These are phyloP conservation scores for Plectropomus leopardus DNA, from an alignment of 2,113 vertebrate species.

Conservation along the genomic window DNA sequence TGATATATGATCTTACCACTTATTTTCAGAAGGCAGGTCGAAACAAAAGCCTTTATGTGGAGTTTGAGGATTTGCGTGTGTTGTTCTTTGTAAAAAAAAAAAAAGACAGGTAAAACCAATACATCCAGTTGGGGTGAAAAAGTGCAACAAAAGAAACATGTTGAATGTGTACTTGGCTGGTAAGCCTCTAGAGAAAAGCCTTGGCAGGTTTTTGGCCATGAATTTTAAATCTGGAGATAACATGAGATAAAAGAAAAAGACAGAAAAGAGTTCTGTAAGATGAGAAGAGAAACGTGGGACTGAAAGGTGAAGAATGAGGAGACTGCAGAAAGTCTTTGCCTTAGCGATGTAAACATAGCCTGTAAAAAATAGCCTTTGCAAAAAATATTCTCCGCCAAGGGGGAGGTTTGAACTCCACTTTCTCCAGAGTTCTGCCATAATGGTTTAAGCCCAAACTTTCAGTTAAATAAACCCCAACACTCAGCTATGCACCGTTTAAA, in stretches of 20 bases:
- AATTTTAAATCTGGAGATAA: constrained; percentile 5
- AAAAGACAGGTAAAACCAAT: constrained; percentile 4
- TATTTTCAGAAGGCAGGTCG: constrained; percentile 30
- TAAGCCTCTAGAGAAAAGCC: not conserved
- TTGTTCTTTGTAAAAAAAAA: constrained; percentile 19
- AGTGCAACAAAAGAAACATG: constrained; percentile 27
- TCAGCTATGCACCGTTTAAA: constrained; percentile 78
- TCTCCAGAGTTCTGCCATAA: constrained; percentile 51
- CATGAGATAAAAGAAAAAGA: not conserved
- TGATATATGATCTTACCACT: constrained; percentile 49
- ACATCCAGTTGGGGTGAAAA: constrained; percentile 6
- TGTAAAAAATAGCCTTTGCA: not conserved
- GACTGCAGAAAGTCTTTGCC: not conserved
- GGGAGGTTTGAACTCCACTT: constrained; percentile 30
- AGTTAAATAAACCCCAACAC: constrained; percentile 77
- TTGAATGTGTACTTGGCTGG: constrained; percentile 21
- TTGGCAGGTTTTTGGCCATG: not conserved
- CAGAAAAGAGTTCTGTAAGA: not conserved
- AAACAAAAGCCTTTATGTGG: constrained; percentile 38
- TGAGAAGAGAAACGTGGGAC: not conserved
- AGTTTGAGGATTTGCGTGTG: not conserved
- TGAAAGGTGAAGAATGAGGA: not conserved
- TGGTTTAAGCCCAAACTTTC: constrained; percentile 67
- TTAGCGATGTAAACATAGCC: not conserved
- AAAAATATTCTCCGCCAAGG: constrained; percentile 4